A percentile compares a stretch with the other conserved stretches of the same genome.
phyloP scores from a whole-genome alignment of 2,113 vertebrate species.

The Ammodytes marinus region DNA sequence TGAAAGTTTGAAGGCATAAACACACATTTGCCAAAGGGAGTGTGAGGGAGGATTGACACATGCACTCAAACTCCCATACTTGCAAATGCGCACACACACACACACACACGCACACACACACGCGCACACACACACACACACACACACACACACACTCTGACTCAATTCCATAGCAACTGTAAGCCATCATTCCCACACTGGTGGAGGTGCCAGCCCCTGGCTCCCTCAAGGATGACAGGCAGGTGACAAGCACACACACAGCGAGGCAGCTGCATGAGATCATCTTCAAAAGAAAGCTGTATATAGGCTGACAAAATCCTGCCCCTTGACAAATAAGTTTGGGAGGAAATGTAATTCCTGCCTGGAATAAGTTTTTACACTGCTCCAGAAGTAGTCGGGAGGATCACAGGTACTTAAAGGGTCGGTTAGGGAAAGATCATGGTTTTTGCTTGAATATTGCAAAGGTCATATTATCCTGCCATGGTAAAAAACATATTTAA shows the following conservation, averaged over 20 bases:
- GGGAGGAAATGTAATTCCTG: slow-evolving; percentile 1
- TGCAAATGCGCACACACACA: slow-evolving; percentile 1
- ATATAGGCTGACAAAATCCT: slow-evolving; percentile 13
- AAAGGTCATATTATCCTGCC: too few relatives aligned
- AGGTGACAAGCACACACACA: slow-evolving; percentile 56
- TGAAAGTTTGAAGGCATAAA: slow-evolving; percentile 25
- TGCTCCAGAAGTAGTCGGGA: not conserved
- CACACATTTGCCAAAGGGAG: slow-evolving; percentile 12
- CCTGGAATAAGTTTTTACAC: slow-evolving; percentile 26
- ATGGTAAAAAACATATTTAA: too few relatives aligned
- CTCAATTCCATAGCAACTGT: slow-evolving; percentile 53
- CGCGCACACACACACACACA: slow-evolving; percentile 8
- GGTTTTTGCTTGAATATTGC: not conserved
- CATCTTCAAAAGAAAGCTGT: slow-evolving; percentile 31
- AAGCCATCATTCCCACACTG: slow-evolving; percentile 53
- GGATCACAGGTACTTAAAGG: not conserved
- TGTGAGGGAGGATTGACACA: slow-evolving; percentile 29
- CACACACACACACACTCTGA: slow-evolving; percentile 11
- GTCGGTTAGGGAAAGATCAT: not conserved
- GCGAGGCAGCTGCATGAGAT: slow-evolving; percentile 38
- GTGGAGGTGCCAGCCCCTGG: slow-evolving; percentile 52
- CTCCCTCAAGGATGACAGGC: slow-evolving; percentile 58
- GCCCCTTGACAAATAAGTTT: slow-evolving; percentile 6
- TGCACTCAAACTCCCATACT: not conserved
- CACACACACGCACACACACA: too few relatives aligned